These are phyloP conservation scores for Dasyurus viverrinus DNA, from an alignment of 2,113 vertebrate genomes.

Conservation along the genomic window DNA sequence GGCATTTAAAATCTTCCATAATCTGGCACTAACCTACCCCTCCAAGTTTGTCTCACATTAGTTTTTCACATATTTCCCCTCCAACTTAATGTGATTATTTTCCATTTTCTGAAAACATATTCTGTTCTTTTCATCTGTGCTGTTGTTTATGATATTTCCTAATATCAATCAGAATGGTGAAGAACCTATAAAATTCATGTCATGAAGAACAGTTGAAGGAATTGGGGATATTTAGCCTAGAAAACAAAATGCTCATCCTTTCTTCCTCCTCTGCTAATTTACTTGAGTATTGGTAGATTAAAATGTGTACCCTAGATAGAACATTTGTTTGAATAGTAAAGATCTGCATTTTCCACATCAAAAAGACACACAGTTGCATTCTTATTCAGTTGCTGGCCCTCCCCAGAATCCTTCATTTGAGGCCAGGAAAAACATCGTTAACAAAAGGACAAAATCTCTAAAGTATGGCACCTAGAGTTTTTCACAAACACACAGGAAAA, in stretches of 20 bases:
- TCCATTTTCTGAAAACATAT: neutral
- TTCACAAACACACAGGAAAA: neutral
- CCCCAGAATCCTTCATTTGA: neutral
- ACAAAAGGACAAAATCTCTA: neutral
- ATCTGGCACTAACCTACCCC: neutral
- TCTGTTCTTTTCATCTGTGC: neutral
- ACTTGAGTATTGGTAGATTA: neutral
- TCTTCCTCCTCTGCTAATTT: neutral
- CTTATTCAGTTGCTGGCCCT: neutral
- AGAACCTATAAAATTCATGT: neutral
- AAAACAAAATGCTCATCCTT: neutral
- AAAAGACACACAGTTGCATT: neutral
- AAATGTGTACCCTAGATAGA: neutral
- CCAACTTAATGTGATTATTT: neutral
- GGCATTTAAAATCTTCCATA: neutral
- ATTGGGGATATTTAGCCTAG: neutral
- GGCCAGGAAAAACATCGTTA: neutral
- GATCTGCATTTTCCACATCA: neutral
- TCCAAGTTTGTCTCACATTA: neutral
- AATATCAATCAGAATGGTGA: neutral
- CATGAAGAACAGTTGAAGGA: neutral
- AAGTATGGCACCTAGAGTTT: neutral
- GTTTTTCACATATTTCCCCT: neutral
- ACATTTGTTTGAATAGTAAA: neutral
- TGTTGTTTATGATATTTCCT: neutral